phyloP scores from a whole-genome alignment of 2,888 invertebrate species.

The Agrotis ipsilon region DNA sequence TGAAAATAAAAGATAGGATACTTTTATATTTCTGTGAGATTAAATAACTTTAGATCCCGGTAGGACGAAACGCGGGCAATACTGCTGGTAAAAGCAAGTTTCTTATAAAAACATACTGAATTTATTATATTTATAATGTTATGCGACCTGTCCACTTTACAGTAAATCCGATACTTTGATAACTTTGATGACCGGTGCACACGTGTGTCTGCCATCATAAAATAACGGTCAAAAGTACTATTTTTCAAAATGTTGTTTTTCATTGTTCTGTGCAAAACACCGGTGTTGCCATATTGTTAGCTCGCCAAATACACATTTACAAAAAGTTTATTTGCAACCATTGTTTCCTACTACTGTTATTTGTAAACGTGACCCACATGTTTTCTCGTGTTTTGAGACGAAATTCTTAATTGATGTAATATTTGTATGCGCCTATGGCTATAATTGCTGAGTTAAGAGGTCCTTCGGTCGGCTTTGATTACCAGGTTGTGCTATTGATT shows the following conservation, averaged over 20 bases:
- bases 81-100: too few relatives aligned
- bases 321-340: slow-evolving; percentile 69
- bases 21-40: too few relatives aligned
- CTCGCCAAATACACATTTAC: slow-evolving; percentile 63
- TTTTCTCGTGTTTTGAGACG: slow-evolving; percentile 67
- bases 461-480: too few relatives aligned
- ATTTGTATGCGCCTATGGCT: slow-evolving; percentile 6
- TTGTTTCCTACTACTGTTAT: slow-evolving; percentile 78
- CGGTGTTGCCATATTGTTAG: slow-evolving; percentile 73
- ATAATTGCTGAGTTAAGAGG: too few relatives aligned
- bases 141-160: background rate
- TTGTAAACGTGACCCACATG: slow-evolving; percentile 71
- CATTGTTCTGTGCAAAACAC: slow-evolving; percentile 69
- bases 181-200: slow-evolving; percentile 7
- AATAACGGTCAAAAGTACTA: slow-evolving; percentile 55
- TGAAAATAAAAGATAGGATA: too few relatives aligned
- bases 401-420: slow-evolving; percentile 76
- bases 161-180: background rate
- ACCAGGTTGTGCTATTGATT: too few relatives aligned
- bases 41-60: too few relatives aligned
- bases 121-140: too few relatives aligned
- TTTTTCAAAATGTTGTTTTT: slow-evolving; percentile 55
- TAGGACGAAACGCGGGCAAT: too few relatives aligned
- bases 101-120: background rate
- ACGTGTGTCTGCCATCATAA: slow-evolving; percentile 38